Conservation (phyloP, 2,113 vertebrate genomes). For the Grantiella picta region DNA sequence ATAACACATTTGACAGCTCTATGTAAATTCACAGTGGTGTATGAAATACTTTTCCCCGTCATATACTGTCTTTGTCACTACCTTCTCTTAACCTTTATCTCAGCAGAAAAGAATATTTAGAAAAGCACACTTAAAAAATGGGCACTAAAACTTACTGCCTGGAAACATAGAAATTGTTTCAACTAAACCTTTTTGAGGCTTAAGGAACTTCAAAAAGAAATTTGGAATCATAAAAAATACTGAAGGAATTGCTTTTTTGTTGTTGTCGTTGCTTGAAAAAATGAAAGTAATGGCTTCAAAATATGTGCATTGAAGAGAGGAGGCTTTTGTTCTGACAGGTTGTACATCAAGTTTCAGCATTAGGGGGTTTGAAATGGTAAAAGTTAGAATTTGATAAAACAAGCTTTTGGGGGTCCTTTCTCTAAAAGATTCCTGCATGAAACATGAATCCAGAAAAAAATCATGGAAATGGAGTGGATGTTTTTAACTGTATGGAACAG, state of each 20-base stretch:
- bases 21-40: constrained; percentile 11
- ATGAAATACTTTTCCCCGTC: not conserved
- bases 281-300: constrained; percentile 15
- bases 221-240: not conserved
- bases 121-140: constrained; percentile 12
- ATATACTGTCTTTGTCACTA: not conserved
- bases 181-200: not conserved
- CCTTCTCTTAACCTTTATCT: not conserved
- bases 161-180: not conserved
- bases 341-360: constrained; percentile 23
- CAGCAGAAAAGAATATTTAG: constrained; percentile 1
- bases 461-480: not conserved
- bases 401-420: not conserved
- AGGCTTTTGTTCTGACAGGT: constrained; percentile 23
- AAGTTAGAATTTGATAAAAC: constrained; percentile 28
- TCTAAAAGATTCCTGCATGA: not conserved
- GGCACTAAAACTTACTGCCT: not conserved
- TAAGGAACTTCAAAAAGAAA: constrained; percentile 15
- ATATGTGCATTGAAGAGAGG: not conserved
- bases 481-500: not conserved
- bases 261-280: constrained; percentile 1
- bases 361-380: constrained; percentile 16
- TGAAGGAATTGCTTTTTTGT: not conserved
- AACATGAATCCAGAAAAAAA: not conserved
- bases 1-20: constrained; percentile 9